Percentiles rank a stretch among this genome's conserved stretches.
These are phyloP conservation scores for Hyles vespertilio DNA, from an alignment of 1,140 invertebrate species.

Conservation along the genomic window DNA sequence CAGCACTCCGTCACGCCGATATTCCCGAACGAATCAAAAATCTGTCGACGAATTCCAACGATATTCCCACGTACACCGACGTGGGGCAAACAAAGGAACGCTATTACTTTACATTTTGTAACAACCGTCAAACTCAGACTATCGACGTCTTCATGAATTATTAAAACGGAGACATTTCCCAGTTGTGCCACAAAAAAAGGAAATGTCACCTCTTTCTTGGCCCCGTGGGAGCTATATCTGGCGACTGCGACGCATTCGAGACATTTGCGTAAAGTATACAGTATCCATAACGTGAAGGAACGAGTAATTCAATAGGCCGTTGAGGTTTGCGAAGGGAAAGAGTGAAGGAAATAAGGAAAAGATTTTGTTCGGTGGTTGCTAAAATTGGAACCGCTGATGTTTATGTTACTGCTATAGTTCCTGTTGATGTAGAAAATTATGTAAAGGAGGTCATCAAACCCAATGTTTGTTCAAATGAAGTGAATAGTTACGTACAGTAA, in stretches of 20 bases:
- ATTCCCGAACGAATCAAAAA: no score
- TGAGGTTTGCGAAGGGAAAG: conserved; percentile 1
- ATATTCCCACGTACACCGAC: background rate
- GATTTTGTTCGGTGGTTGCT: background rate
- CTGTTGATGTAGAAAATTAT: no score
- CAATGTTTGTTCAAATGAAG: no score
- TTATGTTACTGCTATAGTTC: no score
- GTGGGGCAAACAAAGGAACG: background rate
- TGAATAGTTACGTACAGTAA: no score
- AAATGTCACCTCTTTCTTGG: conserved; percentile 6
- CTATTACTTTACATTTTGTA: conserved; percentile 3
- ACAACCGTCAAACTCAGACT: background rate
- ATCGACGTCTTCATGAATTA: conserved; percentile 13
- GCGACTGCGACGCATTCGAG: conserved; percentile 1
- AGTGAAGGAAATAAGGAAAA: background rate
- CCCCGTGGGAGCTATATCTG: conserved; percentile 3
- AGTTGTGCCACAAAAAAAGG: conserved; percentile 4
- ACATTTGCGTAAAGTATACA: conserved; percentile 9
- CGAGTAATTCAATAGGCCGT: conserved; percentile 8
- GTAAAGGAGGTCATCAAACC: no score
- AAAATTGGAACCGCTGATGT: background rate
- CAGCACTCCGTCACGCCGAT: no score
- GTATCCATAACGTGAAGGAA: background rate
- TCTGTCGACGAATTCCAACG: background rate
- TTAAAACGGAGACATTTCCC: conserved; percentile 9